Evolutionary conservation across 2,113 vertebrate species (phyloP), one percentile per base, ranked within the genome.

Genomic region (Sprattus sprattus): DNA sequence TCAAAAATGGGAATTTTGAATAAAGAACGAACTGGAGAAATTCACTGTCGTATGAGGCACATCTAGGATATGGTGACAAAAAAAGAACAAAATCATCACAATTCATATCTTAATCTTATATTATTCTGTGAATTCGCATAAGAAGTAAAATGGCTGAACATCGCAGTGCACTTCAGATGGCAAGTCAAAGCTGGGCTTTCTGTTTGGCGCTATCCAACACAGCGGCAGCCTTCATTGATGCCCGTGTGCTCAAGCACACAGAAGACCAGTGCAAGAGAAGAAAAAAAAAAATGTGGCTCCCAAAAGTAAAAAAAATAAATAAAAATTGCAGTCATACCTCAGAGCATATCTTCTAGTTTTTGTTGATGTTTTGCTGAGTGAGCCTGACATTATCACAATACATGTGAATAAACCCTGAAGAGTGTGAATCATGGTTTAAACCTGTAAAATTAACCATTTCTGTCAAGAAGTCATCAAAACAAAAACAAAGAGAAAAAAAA

Each of bases 91-190:
- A 80, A 1, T 15, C 11, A 78, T 60, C 32, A 39, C 67, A 75
- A 32, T 15, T 13, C 71, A 78, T 16, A 78, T 18, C 28, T 78
- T 78, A 44, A 39, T 4, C 28, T 78, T 75, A 39, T 32, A 78
- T 39, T 39, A 78, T 39, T 39, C 44, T 0, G 71, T 6, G 11
- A 78, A 28, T 39, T 78, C 13, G 32, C 28, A 78, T 28, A 18
- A 78, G 28, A 32, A 78, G 71, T 39, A 10, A 39, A 78, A 18
- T 78, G 71, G 39, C 71, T 39, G 28, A 78, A 78, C 71, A 39
- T 39, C 1, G 20, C 83, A 88, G 52, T 84, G 87, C 88, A 89
- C 81, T 67, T 83, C 32, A 64, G 78, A 86, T 81, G 85, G 47
- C 83, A 85, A 71, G 44, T 13, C 15, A 60, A 81, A 84, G 44